Evolutionary conservation across 2,113 vertebrate species (phyloP), one percentile per base, ranked within the genome.

Genomic region (Alligator mississippiensis): DNA sequence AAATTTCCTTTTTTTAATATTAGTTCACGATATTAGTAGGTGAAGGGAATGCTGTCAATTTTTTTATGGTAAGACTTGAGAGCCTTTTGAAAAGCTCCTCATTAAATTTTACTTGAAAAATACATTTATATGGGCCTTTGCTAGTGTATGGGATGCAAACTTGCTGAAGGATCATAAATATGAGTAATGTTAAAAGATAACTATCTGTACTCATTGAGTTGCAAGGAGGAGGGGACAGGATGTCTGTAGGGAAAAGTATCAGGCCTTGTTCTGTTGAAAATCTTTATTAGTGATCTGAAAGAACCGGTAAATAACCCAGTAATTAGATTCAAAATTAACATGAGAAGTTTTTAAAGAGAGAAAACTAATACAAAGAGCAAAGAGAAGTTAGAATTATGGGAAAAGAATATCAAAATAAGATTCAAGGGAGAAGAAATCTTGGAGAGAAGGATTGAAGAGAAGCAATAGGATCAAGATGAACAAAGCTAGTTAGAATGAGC

Each of bases 181-280:
- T 84, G 95, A 94, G 68, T 84, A 96, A 90, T 92, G 22, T 19
- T 24, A 74, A 74, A 74, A 75, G 61, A 93, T 96, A 90, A 21
- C 47, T 82, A 80, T 93, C 88, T 93, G 95, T 93, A 96, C 93
- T 89, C 8, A 47, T 80, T 90, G 90, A 94, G 78, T 80, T 94
- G 38, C 38, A 63, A 25, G 59, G 60, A 22, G 13, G 34, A 89
- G 30, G 77, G 72, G 93, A 15, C 34, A n/a, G 75, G 47, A 47
- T 87, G n/a, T 25, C 75, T 58, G 22, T 59, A 90, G 88, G 24
- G 76, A 0, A 80, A 82, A 91, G 30, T 74, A 81, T 54, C 5
- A 12, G 74, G 14, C 80, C 91, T 38, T 38, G 38, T 60, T 85
- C 77, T 24, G 18, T n/a, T 47, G 57, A 76, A 28, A 38, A 28